Conservation (phyloP, 2,888 invertebrate species). For the Ichneumon xanthorius region DNA sequence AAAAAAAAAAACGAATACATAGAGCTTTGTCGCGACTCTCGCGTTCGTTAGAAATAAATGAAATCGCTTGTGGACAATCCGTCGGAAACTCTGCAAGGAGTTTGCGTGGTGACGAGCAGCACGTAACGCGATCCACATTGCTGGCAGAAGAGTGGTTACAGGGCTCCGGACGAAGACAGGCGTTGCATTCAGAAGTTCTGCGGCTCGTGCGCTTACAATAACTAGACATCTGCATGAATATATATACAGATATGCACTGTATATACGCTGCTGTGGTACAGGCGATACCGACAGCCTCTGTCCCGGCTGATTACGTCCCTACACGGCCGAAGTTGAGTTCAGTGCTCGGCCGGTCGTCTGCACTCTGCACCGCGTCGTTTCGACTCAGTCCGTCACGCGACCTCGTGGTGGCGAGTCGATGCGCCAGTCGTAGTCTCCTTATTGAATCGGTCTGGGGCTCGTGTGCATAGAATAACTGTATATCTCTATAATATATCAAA, state of each 20-base stretch:
- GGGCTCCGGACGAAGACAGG: slow-evolving; percentile 68
- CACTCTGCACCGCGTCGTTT: slow-evolving; percentile 58
- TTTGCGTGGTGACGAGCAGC: slow-evolving; percentile 25
- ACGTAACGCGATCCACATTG: slow-evolving; percentile 62
- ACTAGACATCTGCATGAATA: neutral
- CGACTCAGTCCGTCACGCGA: slow-evolving; percentile 76
- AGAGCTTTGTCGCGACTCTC: neutral
- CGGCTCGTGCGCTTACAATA: neutral
- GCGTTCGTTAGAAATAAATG: neutral
- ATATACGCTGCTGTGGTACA: slow-evolving; percentile 2
- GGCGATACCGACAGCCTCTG: slow-evolving; percentile 29
- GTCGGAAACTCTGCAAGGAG: slow-evolving; percentile 14
- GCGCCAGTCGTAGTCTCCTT: slow-evolving; percentile 2
- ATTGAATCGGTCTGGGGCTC: no score
- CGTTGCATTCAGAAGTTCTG: slow-evolving; percentile 69
- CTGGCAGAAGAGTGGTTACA: slow-evolving; percentile 45
- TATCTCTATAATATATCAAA: no score
- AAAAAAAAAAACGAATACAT: neutral
- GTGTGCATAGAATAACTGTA: no score
- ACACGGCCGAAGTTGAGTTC: slow-evolving; percentile 57
- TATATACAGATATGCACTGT: no score
- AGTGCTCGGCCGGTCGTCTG: slow-evolving; percentile 57
- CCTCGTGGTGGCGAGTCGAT: slow-evolving; percentile 73
- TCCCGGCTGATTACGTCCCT: slow-evolving; percentile 62
- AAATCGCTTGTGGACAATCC: slow-evolving; percentile 28